Conservation (phyloP, 2,888 invertebrate species). For the Teinopalpus imperialis region DNA sequence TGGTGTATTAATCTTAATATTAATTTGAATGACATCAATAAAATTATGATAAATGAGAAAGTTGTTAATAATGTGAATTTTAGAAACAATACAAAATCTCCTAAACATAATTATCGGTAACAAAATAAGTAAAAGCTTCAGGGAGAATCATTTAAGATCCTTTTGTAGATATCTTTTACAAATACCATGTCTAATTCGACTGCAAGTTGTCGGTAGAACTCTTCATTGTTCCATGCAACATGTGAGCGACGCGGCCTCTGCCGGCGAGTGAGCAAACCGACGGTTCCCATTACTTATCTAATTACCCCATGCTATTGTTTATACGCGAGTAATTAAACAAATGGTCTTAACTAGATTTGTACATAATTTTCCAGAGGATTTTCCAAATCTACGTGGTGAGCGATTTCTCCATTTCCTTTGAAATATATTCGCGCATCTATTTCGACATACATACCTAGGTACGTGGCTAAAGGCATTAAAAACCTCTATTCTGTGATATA, state of each 20-base stretch:
- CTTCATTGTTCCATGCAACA: conserved; percentile 36
- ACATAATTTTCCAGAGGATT: conserved; percentile 60
- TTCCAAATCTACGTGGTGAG: conserved; percentile 40
- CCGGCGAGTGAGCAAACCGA: conserved; percentile 60
- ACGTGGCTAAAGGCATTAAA: neutral
- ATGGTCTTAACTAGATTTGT: conserved; percentile 65
- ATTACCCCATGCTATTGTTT: conserved; percentile 72
- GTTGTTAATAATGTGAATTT: too few species aligned
- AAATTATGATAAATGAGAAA: neutral
- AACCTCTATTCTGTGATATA: conserved; percentile 16
- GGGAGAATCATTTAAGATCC: conserved; percentile 11
- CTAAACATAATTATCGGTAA: too few species aligned
- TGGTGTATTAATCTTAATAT: neutral
- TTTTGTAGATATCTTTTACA: conserved; percentile 12
- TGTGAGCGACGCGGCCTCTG: conserved; percentile 59
- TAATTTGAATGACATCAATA: neutral
- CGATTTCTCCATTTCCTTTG: conserved; percentile 35
- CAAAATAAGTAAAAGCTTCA: neutral
- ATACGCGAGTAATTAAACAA: conserved; percentile 64
- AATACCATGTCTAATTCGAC: conserved; percentile 26
- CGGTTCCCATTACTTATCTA: conserved; percentile 71
- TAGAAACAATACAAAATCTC: too few species aligned
- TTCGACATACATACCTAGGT: neutral
- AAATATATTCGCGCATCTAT: conserved; percentile 4
- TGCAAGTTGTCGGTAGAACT: conserved; percentile 16